A percentile compares a stretch with the other conserved stretches of the same genome.
phyloP scores from a whole-genome alignment of 2,113 vertebrate species.

The Microcebus jonahi region DNA sequence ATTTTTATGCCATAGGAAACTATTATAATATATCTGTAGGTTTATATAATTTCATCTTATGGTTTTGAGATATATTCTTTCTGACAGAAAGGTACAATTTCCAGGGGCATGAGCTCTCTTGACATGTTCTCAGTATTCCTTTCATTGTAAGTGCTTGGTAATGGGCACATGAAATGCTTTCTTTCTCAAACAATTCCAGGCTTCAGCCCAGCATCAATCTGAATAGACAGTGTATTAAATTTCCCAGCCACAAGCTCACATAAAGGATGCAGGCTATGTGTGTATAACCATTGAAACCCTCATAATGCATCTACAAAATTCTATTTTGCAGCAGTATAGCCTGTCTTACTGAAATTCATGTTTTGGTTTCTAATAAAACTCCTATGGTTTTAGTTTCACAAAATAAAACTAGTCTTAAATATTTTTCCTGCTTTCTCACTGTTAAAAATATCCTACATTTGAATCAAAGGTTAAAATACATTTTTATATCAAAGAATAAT shows the following conservation, averaged over 20 bases:
- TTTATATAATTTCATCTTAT: background rate
- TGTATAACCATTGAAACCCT: background rate
- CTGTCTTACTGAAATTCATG: background rate
- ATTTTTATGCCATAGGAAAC: background rate
- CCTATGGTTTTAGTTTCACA: slow-evolving; percentile 1
- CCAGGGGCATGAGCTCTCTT: background rate
- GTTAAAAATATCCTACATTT: slow-evolving; percentile 26
- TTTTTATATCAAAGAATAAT: slow-evolving; percentile 11
- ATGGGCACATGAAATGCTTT: background rate
- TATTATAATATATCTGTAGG: background rate
- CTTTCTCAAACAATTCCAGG: slow-evolving; percentile 22
- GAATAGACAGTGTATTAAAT: background rate
- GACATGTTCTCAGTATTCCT: background rate
- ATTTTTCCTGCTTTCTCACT: background rate
- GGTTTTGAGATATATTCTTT: background rate
- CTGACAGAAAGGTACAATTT: background rate
- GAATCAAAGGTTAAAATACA: slow-evolving; percentile 24
- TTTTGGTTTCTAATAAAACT: slow-evolving; percentile 18
- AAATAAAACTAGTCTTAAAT: slow-evolving; percentile 16
- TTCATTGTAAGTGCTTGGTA: background rate
- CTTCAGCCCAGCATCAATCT: background rate
- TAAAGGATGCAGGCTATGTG: background rate
- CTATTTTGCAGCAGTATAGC: background rate
- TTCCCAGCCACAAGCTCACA: background rate
- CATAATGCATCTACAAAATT: background rate